phyloP scores from a whole-genome alignment of 2,888 invertebrate species.

The Smittia sp. region DNA sequence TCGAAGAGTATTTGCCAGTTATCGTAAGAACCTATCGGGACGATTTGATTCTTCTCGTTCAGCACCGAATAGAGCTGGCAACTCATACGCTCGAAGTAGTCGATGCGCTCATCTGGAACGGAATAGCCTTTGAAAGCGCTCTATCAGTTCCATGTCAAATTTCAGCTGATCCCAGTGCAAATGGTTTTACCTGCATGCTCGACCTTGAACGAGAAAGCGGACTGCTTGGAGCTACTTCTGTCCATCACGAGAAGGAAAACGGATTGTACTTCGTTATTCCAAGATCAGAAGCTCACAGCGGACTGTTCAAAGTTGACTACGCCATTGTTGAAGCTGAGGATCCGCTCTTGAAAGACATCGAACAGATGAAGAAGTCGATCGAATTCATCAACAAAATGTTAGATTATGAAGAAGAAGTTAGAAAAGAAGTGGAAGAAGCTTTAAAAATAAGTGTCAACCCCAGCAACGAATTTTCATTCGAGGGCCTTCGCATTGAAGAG shows the following conservation, averaged over 20 bases:
- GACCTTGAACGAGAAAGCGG: slow-evolving; percentile 49
- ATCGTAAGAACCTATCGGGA: slow-evolving; percentile 52
- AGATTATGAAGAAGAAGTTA: slow-evolving; percentile 29
- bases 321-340: slow-evolving; percentile 32
- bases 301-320: slow-evolving; percentile 45
- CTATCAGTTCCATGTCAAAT: slow-evolving; percentile 49
- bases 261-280: slow-evolving; percentile 49
- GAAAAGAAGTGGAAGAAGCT: slow-evolving; percentile 8
- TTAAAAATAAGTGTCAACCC: slow-evolving; percentile 46
- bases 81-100: slow-evolving; percentile 49
- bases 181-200: slow-evolving; percentile 50
- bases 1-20: slow-evolving; percentile 50
- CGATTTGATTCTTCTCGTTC: slow-evolving; percentile 52
- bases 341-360: slow-evolving; percentile 24
- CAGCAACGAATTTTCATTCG: slow-evolving; percentile 6
- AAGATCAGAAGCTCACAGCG: slow-evolving; percentile 48
- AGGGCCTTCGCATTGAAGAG: slow-evolving; percentile 3
- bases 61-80: slow-evolving; percentile 51
- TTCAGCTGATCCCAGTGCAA: slow-evolving; percentile 44
- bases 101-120: slow-evolving; percentile 53
- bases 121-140: slow-evolving; percentile 50
- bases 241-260: slow-evolving; percentile 46
- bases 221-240: slow-evolving; percentile 48
- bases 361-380: slow-evolving; percentile 22
- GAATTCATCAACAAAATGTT: slow-evolving; percentile 37